A percentile compares a stretch with the other conserved stretches of the same genome.
Evolutionary conservation across 2,888 invertebrate genomes (phyloP).

Genomic region (Drosophila flavopinicola): DNA sequence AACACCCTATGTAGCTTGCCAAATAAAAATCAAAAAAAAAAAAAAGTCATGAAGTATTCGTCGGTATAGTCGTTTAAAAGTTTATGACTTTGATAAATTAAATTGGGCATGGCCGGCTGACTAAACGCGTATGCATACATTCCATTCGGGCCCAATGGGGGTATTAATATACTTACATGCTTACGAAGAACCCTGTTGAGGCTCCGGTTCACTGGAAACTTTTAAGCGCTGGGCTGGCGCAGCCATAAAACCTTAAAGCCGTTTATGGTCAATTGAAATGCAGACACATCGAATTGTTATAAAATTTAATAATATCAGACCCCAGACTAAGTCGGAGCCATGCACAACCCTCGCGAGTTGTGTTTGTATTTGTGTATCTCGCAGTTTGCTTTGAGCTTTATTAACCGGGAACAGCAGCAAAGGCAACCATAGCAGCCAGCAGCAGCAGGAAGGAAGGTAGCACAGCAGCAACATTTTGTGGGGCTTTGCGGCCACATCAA

Average conservation of each 20-base stretch:
- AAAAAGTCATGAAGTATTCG: too few relatives aligned
- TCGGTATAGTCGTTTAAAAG: constrained; percentile 60
- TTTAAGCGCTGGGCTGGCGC: too few relatives aligned
- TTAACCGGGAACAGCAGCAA: constrained; percentile 20
- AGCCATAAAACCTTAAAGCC: constrained; percentile 62
- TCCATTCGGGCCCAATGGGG: background rate
- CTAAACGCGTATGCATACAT: constrained; percentile 12
- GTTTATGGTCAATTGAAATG: constrained; percentile 76
- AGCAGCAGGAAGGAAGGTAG: constrained; percentile 15
- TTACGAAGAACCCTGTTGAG: constrained; percentile 8
- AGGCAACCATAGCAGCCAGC: background rate
- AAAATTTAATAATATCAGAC: constrained; percentile 70
- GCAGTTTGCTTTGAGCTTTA: constrained; percentile 56
- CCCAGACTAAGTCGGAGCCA: constrained; percentile 9
- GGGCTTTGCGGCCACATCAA: constrained; percentile 74
- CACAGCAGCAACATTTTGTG: constrained; percentile 51
- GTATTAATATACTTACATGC: constrained; percentile 17
- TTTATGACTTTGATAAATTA: constrained; percentile 80
- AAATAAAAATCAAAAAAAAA: too few relatives aligned
- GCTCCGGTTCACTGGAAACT: constrained; percentile 40
- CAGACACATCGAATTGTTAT: constrained; percentile 77
- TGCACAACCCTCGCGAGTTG: background rate
- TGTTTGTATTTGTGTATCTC: constrained; percentile 22
- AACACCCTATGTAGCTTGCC: too few relatives aligned
- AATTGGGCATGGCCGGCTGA: constrained; percentile 59